These are phyloP conservation scores for Pteronotus mesoamericanus DNA, from an alignment of 2,797 vertebrate genomes.

Conservation along the genomic window DNA sequence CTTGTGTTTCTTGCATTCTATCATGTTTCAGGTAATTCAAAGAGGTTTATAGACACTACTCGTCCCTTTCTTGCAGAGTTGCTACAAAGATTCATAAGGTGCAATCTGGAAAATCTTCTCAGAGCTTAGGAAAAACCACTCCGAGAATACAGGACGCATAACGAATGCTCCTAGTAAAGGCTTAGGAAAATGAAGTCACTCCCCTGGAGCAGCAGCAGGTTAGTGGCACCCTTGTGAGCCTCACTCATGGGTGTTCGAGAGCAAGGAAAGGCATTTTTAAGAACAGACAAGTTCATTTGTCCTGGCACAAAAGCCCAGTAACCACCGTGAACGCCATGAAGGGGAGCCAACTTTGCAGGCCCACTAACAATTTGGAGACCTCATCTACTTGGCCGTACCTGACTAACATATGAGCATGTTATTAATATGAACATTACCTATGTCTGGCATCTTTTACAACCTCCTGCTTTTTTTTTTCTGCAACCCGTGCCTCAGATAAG, in stretches of 20 bases:
- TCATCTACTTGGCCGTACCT: neutral
- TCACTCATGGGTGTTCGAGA: constrained; percentile 33
- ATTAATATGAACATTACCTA: neutral
- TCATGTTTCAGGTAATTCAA: constrained; percentile 30
- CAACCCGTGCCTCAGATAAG: neutral
- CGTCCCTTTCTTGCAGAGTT: neutral
- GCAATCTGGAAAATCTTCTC: constrained; percentile 35
- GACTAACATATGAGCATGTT: constrained; percentile 16
- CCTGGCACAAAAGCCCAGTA: constrained; percentile 10
- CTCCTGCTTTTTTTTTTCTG: neutral
- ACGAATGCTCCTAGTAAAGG: constrained; percentile 13
- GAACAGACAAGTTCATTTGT: constrained; percentile 47
- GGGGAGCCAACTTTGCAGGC: constrained; percentile 6
- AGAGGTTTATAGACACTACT: neutral
- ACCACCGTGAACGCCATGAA: neutral
- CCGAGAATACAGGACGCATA: neutral
- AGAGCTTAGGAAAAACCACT: constrained; percentile 29
- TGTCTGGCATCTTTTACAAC: neutral
- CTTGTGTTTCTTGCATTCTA: neutral
- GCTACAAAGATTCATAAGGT: constrained; percentile 11
- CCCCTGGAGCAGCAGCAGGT: constrained; percentile 40
- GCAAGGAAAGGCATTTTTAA: constrained; percentile 37
- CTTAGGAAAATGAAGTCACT: constrained; percentile 10
- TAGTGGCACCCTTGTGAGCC: neutral
- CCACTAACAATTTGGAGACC: neutral